Evolutionary conservation across 2,888 invertebrate species (phyloP).

Genomic region (Cybosia mesomella): DNA sequence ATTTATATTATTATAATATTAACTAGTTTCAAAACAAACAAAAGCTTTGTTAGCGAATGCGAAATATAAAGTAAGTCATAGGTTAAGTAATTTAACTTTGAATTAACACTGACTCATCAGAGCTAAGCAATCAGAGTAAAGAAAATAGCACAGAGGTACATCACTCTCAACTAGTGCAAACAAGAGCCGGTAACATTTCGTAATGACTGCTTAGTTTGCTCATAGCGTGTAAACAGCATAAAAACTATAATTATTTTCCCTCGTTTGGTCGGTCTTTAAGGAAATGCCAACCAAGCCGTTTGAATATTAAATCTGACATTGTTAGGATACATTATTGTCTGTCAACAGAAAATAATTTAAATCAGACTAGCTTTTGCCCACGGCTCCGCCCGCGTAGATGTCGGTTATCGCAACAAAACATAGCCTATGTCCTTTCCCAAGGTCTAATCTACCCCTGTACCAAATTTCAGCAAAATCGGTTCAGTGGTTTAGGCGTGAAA

Average conservation of each 20-base stretch:
- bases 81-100: background rate
- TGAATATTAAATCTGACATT: background rate
- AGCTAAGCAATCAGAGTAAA: background rate
- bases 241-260: background rate
- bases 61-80: background rate
- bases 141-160: background rate
- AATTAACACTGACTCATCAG: background rate
- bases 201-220: background rate
- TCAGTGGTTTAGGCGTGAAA: too few relatives aligned
- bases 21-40: background rate
- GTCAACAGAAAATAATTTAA: too few relatives aligned
- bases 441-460: too few relatives aligned
- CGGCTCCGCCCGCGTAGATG: too few relatives aligned
- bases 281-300: background rate
- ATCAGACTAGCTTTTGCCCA: too few relatives aligned
- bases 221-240: background rate
- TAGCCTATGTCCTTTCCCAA: too few relatives aligned
- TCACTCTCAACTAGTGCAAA: background rate
- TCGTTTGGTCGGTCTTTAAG: background rate
- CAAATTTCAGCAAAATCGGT: too few relatives aligned
- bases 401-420: too few relatives aligned
- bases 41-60: background rate
- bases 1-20: too few relatives aligned
- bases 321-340: too few relatives aligned
- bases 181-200: background rate